These are phyloP conservation scores for Pluvialis apricaria DNA, from an alignment of 2,113 vertebrate species.

Conservation along the genomic window DNA sequence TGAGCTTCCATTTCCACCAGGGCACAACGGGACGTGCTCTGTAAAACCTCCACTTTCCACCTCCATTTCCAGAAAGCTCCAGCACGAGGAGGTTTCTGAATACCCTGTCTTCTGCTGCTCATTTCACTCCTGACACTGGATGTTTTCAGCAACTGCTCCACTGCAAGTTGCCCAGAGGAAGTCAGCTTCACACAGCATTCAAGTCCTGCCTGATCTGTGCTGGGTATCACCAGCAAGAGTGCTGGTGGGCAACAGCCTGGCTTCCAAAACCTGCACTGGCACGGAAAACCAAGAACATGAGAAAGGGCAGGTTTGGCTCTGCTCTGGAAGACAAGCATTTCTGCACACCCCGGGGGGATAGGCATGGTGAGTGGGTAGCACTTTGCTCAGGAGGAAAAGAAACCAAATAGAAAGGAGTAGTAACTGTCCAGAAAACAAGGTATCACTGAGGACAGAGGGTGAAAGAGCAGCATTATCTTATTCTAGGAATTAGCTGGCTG, in stretches of 20 bases:
- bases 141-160: neutral
- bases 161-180: neutral
- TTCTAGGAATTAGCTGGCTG: neutral
- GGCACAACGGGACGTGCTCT: accelerated
- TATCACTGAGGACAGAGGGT: neutral
- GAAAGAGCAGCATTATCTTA: neutral
- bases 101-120: too few species aligned
- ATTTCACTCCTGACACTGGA: neutral
- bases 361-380: accelerated
- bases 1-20: neutral
- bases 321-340: neutral
- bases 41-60: neutral
- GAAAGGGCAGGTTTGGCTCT: neutral
- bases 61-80: neutral
- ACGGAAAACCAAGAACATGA: neutral
- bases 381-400: neutral
- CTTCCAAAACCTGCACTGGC: neutral
- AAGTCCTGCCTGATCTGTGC: neutral
- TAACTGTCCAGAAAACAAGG: neutral
- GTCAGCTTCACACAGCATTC: neutral
- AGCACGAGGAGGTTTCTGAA: neutral
- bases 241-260: neutral
- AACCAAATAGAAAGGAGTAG: neutral
- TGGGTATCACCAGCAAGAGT: neutral
- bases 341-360: accelerated